Base-by-base conservation (phyloP, 2,888 invertebrate species). In the Ophion ellenae region DNA sequence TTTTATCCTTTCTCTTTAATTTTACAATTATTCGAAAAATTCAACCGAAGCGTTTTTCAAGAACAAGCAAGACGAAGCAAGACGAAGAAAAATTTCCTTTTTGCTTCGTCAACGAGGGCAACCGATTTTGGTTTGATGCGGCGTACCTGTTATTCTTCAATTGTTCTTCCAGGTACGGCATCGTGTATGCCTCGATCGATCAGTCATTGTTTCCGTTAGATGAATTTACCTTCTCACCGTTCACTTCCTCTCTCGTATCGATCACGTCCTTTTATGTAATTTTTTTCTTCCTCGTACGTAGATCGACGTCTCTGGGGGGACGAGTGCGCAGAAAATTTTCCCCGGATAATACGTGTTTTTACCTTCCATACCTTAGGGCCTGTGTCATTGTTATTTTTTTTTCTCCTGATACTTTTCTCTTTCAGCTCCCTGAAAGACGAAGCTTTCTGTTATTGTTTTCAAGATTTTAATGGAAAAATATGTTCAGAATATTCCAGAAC, bases 221-320 rank as follows among this genome's bases (percentile, higher is more conserved):
- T 40, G 63, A 75, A 75, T 75, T 28, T 47, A 28, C 32, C 59
- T 59, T 10, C 2, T 17, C 47, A 75, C n/a, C 47, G 47, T 28
- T 28, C 14, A 32, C 4, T 64, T n/a, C 7, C 10, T 45, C 32
- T 61, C 28, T 32, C 59, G 17, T 47, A 53, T 64, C 11, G 40
- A 69, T 40, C 47, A 64, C 14, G 45, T 57, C 17, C 2, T 11
- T 61, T 45, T 45, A 10, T 45, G 45, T 11, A 9, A n/a, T 59
- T 75, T 32, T 61, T 53, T 28, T 63, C 45, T 61, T 10, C 63
- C 36, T 63, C 47, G n/a, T 47, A 36, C 28, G 24, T 64, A 32
- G 47, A 47, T 53, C 75, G 32, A 61, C 47, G 36, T 75, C 64
- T 47, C 47, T 9, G 40, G 75, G 17, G 40, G 28, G 10, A 32